Base-by-base conservation (phyloP, 2,113 vertebrate species). In the Hyperoodon ampullatus region DNA sequence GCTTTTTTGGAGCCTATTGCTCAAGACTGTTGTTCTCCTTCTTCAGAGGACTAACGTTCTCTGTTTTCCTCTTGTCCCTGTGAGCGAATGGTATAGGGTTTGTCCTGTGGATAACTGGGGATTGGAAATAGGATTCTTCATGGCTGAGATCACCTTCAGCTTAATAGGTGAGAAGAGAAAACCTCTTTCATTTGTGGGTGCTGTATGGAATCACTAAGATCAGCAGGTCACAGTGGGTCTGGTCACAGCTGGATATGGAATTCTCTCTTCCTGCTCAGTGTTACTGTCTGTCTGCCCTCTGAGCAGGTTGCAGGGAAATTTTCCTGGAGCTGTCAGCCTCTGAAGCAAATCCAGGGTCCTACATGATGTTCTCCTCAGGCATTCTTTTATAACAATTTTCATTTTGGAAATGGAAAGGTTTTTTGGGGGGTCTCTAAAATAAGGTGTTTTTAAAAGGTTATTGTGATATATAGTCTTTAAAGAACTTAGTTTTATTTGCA, bases 81-180 rank as follows among this genome's bases (percentile, higher is more conserved):
- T 93, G 63, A 92, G 18, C 21, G 80, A 72, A 84, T 65, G 5
- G 35, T 28, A 44, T 13, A 33, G 15, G 5, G 35, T 65, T 96
- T 90, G 70, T 55, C 53, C 14, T 93, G 74, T 80, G 65, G 16
- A 15, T 89, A 86, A 30, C 2, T 30, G 42, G 66, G 66, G 47
- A 89, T 26, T 96, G 63, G 61, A 88, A 94, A 65, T 66, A 70
- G 68, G 91, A 72, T 87, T 94, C 68, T 11, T 75, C n/a, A 89
- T 81, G 75, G 47, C 65, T 82, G 70, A 94, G 42, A 88, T 91
- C 26, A 88, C 13, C 72, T 92, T 82, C 28, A 44, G n/a, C 11
- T 44, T 88, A 55, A 55, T 30, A 88, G 39, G 55, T 88, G 60
- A 63, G 42, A 88, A 30, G 8, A 55, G n/a, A 91, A 71, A 47